Percentiles rank a stretch among this genome's conserved stretches.
These are phyloP conservation scores for Trichonephila clavipes DNA, from an alignment of 1,140 invertebrate genomes.

Conservation along the genomic window DNA sequence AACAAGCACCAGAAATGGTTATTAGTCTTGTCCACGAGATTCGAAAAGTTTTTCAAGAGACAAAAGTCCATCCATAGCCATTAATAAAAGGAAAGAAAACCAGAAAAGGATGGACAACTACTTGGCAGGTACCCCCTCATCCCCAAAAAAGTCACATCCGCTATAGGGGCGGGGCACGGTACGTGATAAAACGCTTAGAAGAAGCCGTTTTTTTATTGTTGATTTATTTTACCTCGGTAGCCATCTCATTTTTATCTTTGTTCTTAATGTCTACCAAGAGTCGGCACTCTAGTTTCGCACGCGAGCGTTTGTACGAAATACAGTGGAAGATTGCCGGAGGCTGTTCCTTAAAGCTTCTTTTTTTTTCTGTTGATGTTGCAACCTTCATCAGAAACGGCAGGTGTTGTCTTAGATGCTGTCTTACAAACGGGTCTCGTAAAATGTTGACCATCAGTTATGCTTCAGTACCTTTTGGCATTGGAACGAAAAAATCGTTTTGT, in stretches of 20 bases:
- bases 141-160: neutral
- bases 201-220: conserved; percentile 36
- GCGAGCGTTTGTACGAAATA: conserved; percentile 27
- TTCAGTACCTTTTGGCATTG: conserved; percentile 5
- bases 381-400: conserved; percentile 51
- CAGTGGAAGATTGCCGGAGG: conserved; percentile 3
- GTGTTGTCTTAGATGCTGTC: conserved; percentile 36
- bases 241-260: conserved; percentile 51
- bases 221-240: conserved; percentile 67
- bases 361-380: neutral
- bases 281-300: conserved; percentile 54
- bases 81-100: conserved; percentile 29
- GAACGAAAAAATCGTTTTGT: neutral
- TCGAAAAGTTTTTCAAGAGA: conserved; percentile 48
- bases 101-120: conserved; percentile 30
- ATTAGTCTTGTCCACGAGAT: conserved; percentile 35
- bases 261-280: conserved; percentile 46
- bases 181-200: conserved; percentile 71
- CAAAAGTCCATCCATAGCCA: conserved; percentile 32
- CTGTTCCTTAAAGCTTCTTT: conserved; percentile 50
- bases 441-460: conserved; percentile 53
- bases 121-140: neutral
- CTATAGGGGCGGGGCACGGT: conserved; percentile 5
- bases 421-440: conserved; percentile 40
- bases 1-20: conserved; percentile 34